These are phyloP conservation scores for Ormyrus nitidulus DNA, from an alignment of 2,888 invertebrate genomes.

Conservation along the genomic window DNA sequence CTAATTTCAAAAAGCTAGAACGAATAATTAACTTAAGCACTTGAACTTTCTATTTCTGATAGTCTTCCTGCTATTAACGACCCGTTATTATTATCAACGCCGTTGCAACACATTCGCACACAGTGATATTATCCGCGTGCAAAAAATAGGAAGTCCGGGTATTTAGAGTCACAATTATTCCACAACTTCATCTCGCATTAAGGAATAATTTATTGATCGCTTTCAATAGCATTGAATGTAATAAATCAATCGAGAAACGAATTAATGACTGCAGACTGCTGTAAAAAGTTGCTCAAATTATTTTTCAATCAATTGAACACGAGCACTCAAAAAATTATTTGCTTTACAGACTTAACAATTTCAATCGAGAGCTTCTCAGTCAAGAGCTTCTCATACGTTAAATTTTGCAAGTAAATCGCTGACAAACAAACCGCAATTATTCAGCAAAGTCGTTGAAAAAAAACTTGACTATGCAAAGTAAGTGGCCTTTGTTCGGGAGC, in stretches of 20 bases:
- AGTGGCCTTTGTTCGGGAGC: constrained; percentile 35
- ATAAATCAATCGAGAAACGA: too few relatives aligned
- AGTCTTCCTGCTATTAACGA: constrained; percentile 40
- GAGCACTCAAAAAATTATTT: too few relatives aligned
- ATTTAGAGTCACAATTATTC: constrained; percentile 16
- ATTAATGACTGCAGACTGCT: too few relatives aligned
- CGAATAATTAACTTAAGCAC: constrained; percentile 30
- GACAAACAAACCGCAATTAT: too few relatives aligned
- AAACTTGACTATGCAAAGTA: neutral
- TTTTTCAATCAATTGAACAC: too few relatives aligned
- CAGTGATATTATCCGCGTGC: constrained; percentile 1
- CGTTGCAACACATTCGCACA: constrained; percentile 16
- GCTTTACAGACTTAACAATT: too few relatives aligned
- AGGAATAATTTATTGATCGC: constrained; percentile 24
- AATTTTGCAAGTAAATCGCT: too few relatives aligned
- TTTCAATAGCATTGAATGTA: too few relatives aligned
- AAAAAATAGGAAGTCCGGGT: constrained; percentile 36
- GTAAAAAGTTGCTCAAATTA: too few relatives aligned
- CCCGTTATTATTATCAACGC: constrained; percentile 36
- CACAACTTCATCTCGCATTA: constrained; percentile 14
- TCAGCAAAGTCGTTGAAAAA: too few relatives aligned
- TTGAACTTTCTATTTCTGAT: constrained; percentile 44
- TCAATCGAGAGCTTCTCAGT: too few relatives aligned
- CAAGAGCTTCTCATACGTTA: too few relatives aligned
- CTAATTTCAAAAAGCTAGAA: constrained; percentile 11